Percentiles rank a stretch among this genome's conserved stretches.
Conservation (phyloP, 2,888 invertebrate species). For the Branchinecta sandiegonensis region DNA sequence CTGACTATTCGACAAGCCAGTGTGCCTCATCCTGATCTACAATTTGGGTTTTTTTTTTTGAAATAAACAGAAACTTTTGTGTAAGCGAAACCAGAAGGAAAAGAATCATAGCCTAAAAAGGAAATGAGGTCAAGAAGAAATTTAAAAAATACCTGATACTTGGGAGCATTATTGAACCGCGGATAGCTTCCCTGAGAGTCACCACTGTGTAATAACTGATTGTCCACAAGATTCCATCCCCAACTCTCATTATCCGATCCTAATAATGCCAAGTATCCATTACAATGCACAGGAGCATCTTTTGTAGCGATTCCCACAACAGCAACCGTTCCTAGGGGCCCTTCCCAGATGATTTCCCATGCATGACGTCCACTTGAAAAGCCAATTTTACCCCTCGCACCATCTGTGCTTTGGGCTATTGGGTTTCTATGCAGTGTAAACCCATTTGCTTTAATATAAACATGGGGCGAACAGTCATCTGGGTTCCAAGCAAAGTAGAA, state of each 20-base stretch:
- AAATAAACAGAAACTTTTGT: not conserved
- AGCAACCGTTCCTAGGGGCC: conserved; percentile 93
- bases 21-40: no score
- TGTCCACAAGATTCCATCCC: conserved; percentile 99
- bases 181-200: conserved; percentile 89
- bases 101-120: no score
- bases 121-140: not conserved
- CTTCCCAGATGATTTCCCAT: conserved; percentile 98
- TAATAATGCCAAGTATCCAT: conserved; percentile 84
- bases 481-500: conserved; percentile 95
- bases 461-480: conserved; percentile 89
- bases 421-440: conserved; percentile 96
- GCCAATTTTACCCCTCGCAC: conserved; percentile 64
- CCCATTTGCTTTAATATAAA: conserved; percentile 89
- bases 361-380: conserved; percentile 60
- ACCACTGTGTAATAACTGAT: conserved; percentile 88
- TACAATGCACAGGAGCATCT: conserved; percentile 69
- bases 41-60: no score
- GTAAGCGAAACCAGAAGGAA: no score
- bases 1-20: no score
- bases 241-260: conserved; percentile 95
- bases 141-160: conserved; percentile 62
- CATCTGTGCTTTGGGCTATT: conserved; percentile 96
- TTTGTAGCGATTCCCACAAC: conserved; percentile 90
- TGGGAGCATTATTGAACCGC: conserved; percentile 83